phyloP scores from a whole-genome alignment of 2,113 vertebrate genomes.

The Mormyrus iriodes region DNA sequence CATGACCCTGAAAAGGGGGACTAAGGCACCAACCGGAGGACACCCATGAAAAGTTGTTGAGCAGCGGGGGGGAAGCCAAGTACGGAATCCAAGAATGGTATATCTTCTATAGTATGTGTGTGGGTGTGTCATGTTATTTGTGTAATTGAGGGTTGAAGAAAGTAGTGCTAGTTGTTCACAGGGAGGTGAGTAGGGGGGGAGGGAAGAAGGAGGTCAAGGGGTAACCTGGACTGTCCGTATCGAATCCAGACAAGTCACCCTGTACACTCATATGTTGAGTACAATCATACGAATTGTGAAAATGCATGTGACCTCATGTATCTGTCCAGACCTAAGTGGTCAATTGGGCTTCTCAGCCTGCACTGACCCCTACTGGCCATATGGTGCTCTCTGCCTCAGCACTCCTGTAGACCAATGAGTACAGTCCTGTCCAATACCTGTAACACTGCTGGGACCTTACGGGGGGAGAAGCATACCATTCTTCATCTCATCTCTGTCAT shows the following conservation, averaged over 20 bases:
- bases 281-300: too few relatives aligned
- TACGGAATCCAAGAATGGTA: background rate
- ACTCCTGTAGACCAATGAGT: background rate
- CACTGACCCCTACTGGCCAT: slow-evolving; percentile 18
- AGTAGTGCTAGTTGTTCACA: background rate
- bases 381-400: background rate
- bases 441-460: background rate
- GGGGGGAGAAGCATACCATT: background rate
- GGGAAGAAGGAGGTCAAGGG: background rate
- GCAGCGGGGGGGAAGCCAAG: background rate
- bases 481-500: background rate
- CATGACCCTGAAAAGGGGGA: background rate
- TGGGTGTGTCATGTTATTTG: background rate
- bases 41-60: background rate
- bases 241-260: too few relatives aligned
- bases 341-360: background rate
- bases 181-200: background rate
- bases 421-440: background rate
- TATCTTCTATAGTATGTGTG: background rate
- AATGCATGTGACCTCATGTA: too few relatives aligned
- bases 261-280: too few relatives aligned
- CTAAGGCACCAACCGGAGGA: too few relatives aligned
- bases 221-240: too few relatives aligned
- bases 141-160: background rate
- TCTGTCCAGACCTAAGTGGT: too few relatives aligned